Evolutionary conservation across 2,113 vertebrate genomes (phyloP), one percentile per base, ranked within the genome.

Genomic region (Neomonachus schauinslandi): DNA sequence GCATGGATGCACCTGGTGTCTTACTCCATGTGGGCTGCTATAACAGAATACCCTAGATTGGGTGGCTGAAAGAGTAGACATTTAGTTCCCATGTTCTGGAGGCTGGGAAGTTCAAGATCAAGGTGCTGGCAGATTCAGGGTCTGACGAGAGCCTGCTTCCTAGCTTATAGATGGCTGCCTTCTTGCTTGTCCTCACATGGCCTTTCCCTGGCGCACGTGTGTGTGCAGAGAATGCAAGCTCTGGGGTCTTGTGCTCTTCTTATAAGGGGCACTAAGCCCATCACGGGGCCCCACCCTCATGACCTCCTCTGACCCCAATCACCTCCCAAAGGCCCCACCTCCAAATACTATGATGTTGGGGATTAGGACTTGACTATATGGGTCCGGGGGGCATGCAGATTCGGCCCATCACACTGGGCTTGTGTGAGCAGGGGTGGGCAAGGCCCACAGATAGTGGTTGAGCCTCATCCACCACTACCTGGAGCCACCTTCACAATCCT

Each of bases 401-500:
- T 55, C n/a, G 4, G 24, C 46, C 31, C 57, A 28, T 28, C 76
- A 19, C 61, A 5, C 74, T 72, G 46, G 49, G 69, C 59, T 71
- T 9, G 7, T 57, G 42, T 82, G 57, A 77, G 26, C 74, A 2
- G 2, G n/a, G 26, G 33, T 42, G 8, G 77, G 5, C 26, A 65
- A 11, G 26, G 28, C 19, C n/a, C 42, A 61, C 9, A 15, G 22
- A 65, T 19, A 9, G 14, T 33, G 14, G 26, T 46, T 33, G 21
- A 81, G 46, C 28, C 28, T 26, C 59, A 81, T 65, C 36, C 4
- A 53, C 33, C 26, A 22, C 59, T 80, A 88, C 83, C 91, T 65
- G 55, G 80, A 94, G 55, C 81, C 82, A 63, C 92, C 87, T 86
- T 97, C 95, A 98, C 93, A 59, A 80, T 87, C 57, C 80, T 88